A percentile compares a stretch with the other conserved stretches of the same genome.
These are phyloP conservation scores for Crotophaga sulcirostris DNA, from an alignment of 2,113 vertebrate species.

Conservation along the genomic window DNA sequence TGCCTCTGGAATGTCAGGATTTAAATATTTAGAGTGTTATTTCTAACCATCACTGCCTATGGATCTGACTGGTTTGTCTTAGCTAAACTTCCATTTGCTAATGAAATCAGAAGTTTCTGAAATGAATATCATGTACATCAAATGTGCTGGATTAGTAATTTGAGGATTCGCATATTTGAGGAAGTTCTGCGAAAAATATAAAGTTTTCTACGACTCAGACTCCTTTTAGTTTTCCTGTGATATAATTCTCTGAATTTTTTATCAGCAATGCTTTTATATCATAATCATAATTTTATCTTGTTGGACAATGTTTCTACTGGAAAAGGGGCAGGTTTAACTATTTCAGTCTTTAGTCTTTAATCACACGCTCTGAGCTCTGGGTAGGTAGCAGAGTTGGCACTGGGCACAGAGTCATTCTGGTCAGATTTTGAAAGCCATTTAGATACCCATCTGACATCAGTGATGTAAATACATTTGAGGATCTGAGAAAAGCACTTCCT, in stretches of 20 bases:
- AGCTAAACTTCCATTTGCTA: neutral
- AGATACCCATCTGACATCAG: neutral
- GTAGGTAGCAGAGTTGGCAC: neutral
- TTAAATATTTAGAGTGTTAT: constrained; percentile 1
- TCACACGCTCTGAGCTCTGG: neutral
- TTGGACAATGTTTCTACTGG: neutral
- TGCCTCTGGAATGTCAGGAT: constrained; percentile 20
- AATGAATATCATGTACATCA: neutral
- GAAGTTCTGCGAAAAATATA: neutral
- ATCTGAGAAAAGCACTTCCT: neutral
- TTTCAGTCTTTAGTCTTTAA: neutral
- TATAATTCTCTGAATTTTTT: neutral
- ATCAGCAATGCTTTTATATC: neutral
- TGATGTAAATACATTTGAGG: neutral
- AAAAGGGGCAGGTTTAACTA: neutral
- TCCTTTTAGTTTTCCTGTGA: neutral
- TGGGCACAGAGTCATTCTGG: neutral
- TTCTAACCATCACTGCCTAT: neutral
- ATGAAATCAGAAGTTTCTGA: constrained; percentile 8
- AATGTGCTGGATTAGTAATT: neutral
- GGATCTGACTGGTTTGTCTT: neutral
- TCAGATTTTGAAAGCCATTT: neutral
- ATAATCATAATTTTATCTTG: neutral
- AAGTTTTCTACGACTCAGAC: neutral
- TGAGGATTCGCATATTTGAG: neutral